Conservation (phyloP, 64 coral and sea anemone genomes). For the Orbicella faveolata region DNA sequence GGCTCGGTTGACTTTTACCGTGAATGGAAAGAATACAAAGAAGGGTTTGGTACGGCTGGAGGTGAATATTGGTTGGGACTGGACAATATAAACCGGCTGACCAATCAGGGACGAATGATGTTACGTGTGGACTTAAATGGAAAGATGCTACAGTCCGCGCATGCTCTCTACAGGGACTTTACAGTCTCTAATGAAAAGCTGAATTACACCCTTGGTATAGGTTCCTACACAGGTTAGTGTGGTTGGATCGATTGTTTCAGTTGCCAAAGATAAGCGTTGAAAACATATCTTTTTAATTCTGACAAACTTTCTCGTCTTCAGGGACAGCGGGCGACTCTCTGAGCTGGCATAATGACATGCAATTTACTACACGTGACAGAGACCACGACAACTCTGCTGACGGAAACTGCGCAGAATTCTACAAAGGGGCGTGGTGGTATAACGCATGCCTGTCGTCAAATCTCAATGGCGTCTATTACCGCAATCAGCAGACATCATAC, state of each 20-base stretch:
- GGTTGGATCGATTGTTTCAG: too few species aligned
- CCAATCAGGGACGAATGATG: not conserved
- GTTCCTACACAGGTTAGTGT: conserved; percentile 6
- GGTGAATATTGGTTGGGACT: conserved; percentile 53
- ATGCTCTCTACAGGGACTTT: conserved; percentile 39
- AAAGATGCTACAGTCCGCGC: not conserved
- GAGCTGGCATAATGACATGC: not conserved
- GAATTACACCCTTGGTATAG: conserved; percentile 29
- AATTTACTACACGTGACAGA: conserved; percentile 32
- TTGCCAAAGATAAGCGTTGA: too few species aligned
- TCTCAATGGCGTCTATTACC: conserved; percentile 6
- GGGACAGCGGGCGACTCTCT: conserved; percentile 50
- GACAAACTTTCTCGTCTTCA: not conserved
- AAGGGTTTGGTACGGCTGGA: conserved; percentile 41
- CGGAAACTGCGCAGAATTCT: conserved; percentile 20
- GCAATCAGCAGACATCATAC: not conserved
- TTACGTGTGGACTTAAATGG: conserved; percentile 42
- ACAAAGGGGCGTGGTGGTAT: conserved; percentile 16
- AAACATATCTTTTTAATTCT: too few species aligned
- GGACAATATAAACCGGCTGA: conserved; percentile 39
- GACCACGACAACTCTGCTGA: conserved; percentile 8
- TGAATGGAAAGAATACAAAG: conserved; percentile 49
- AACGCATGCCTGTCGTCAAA: conserved; percentile 1
- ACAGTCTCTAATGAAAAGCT: conserved; percentile 15
- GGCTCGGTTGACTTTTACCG: conserved; percentile 39